phyloP scores from a whole-genome alignment of 1,140 invertebrate species.

The Drosophila ironensis region DNA sequence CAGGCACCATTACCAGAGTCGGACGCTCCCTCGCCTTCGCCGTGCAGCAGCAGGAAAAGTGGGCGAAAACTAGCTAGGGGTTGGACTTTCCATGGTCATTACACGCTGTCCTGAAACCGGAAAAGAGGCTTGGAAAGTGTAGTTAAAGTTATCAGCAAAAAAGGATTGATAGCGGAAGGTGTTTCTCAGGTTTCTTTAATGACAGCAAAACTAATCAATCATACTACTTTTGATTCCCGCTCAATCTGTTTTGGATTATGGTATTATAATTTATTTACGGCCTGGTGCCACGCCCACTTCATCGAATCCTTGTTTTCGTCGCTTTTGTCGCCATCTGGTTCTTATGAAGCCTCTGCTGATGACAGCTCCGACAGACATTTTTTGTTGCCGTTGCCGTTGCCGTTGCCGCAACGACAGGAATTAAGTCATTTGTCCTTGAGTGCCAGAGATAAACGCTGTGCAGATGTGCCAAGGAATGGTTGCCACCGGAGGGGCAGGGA shows the following conservation, averaged over 20 bases:
- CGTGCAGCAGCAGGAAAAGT: background rate
- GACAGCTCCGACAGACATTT: slow-evolving; percentile 46
- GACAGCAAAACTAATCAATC: slow-evolving; percentile 7
- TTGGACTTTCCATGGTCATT: slow-evolving; percentile 29
- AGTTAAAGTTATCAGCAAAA: too few species aligned
- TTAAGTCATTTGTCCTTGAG: slow-evolving; percentile 80
- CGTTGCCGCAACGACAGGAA: slow-evolving; percentile 60
- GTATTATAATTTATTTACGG: slow-evolving; percentile 27
- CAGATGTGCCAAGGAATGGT: background rate
- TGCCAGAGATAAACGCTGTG: slow-evolving; percentile 59
- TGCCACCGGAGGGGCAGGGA: background rate
- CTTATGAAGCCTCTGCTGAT: slow-evolving; percentile 34
- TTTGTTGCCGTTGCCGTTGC: slow-evolving; percentile 31
- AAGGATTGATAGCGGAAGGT: too few species aligned
- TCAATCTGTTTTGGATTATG: slow-evolving; percentile 23
- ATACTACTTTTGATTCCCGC: slow-evolving; percentile 1
- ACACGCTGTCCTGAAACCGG: background rate
- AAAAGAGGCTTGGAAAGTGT: background rate
- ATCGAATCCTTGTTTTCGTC: background rate
- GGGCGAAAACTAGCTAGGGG: slow-evolving; percentile 28
- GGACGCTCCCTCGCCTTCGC: slow-evolving; percentile 40
- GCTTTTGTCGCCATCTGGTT: background rate
- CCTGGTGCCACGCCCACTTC: slow-evolving; percentile 6
- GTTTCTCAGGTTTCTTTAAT: too few species aligned
- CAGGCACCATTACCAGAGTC: slow-evolving; percentile 47